A percentile compares a stretch with the other conserved stretches of the same genome.
Conservation (phyloP, 2,797 vertebrate species). For the Lacerta bilineata region DNA sequence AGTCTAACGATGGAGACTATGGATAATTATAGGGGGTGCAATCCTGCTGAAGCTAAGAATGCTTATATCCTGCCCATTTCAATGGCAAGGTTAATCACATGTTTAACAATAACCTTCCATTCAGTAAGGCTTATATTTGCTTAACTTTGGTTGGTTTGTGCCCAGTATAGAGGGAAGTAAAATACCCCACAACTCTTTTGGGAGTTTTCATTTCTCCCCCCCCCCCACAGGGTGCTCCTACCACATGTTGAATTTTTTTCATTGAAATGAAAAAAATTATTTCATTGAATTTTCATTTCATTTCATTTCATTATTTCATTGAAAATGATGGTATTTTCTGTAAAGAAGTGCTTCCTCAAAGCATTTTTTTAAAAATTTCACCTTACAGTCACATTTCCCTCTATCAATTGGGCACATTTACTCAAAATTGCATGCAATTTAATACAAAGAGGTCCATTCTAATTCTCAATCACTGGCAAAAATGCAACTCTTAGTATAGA, state of each 20-base stretch:
- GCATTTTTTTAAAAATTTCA: background rate
- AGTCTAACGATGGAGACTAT: conserved; percentile 29
- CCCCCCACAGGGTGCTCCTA: background rate
- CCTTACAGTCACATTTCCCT: background rate
- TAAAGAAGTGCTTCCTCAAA: background rate
- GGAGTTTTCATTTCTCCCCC: too few relatives aligned
- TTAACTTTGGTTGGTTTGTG: background rate
- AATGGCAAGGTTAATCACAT: background rate
- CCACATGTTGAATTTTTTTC: background rate
- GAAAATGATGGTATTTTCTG: background rate
- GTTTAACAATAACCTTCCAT: background rate
- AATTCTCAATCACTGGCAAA: background rate
- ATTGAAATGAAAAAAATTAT: background rate
- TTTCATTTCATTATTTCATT: too few relatives aligned
- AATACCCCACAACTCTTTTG: too few relatives aligned
- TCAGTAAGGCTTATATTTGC: background rate
- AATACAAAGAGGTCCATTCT: background rate
- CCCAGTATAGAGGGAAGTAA: background rate
- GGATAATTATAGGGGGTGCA: background rate
- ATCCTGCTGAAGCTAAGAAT: background rate
- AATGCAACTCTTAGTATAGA: background rate
- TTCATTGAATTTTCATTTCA: too few relatives aligned
- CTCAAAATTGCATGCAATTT: background rate
- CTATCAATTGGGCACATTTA: background rate
- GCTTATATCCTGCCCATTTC: background rate